Conservation (phyloP, 2,888 invertebrate species). For the Epinotia ramella region DNA sequence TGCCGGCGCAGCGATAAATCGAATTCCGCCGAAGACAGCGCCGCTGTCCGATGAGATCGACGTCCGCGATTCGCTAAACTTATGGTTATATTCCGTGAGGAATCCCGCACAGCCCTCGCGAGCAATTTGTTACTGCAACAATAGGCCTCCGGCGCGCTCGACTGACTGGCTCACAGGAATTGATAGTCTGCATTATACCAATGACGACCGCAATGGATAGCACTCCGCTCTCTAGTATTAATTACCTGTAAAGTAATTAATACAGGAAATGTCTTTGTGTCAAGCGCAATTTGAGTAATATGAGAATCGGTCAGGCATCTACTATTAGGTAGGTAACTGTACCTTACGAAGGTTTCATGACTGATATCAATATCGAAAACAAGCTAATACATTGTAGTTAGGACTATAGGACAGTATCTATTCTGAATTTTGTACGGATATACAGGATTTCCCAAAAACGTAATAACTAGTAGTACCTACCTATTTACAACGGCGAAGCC, state of each 20-base stretch:
- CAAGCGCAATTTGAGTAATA: not conserved
- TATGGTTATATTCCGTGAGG: constrained; percentile 65
- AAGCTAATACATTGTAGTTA: too few species aligned
- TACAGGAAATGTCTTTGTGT: not conserved
- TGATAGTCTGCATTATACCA: constrained; percentile 35
- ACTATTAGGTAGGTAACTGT: too few species aligned
- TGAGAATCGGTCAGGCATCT: not conserved
- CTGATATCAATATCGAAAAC: too few species aligned
- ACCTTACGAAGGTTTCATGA: too few species aligned
- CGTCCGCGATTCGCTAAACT: constrained; percentile 66
- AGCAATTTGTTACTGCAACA: constrained; percentile 59
- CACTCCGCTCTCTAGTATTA: not conserved
- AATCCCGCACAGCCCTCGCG: constrained; percentile 56
- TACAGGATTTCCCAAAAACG: too few species aligned
- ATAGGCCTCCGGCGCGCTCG: constrained; percentile 48
- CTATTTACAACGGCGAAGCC: too few species aligned
- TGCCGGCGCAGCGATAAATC: constrained; percentile 72
- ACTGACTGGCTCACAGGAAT: constrained; percentile 41
- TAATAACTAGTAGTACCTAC: too few species aligned
- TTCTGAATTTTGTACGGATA: too few species aligned
- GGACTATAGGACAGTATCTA: too few species aligned
- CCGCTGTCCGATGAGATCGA: constrained; percentile 69
- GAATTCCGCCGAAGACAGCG: constrained; percentile 76
- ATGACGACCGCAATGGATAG: constrained; percentile 18
- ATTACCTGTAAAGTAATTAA: not conserved